Percentiles rank a stretch among this genome's conserved stretches.
Evolutionary conservation across 2,113 vertebrate genomes (phyloP).

Genomic region (Cardinalis cardinalis): DNA sequence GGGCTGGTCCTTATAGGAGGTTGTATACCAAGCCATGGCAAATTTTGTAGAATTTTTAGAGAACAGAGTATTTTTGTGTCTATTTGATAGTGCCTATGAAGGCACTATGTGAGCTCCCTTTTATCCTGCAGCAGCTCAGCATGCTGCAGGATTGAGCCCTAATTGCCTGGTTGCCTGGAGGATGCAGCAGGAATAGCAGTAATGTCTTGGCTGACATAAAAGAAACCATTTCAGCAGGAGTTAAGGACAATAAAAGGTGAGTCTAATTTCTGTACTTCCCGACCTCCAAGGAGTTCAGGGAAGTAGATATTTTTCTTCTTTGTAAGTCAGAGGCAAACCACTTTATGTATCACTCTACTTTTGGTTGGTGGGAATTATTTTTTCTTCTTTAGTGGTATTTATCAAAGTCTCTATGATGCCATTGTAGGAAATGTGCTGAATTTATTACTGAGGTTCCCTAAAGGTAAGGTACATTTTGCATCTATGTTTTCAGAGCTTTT

Average conservation of each 20-base stretch:
- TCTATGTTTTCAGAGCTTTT: background rate
- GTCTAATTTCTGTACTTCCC: background rate
- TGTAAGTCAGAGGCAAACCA: background rate
- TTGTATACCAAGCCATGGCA: background rate
- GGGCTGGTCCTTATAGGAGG: background rate
- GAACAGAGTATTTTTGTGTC: background rate
- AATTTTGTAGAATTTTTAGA: background rate
- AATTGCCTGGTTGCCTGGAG: constrained; percentile 3
- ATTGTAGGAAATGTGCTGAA: background rate
- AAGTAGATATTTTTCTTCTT: background rate
- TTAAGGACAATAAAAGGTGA: constrained; percentile 35
- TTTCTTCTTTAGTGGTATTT: background rate
- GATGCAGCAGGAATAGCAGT: constrained; percentile 13
- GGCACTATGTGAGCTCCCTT: background rate
- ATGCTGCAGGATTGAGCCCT: constrained; percentile 10
- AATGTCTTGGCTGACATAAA: constrained; percentile 22
- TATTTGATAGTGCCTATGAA: background rate
- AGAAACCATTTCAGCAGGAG: background rate
- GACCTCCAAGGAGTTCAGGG: background rate
- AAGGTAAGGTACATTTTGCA: background rate
- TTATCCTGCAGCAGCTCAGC: background rate
- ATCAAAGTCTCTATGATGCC: background rate
- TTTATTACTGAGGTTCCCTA: background rate
- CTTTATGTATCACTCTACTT: background rate
- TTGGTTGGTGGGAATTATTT: background rate